Base-by-base conservation (phyloP, 2,888 invertebrate genomes). In the Synanthedon myopaeformis region DNA sequence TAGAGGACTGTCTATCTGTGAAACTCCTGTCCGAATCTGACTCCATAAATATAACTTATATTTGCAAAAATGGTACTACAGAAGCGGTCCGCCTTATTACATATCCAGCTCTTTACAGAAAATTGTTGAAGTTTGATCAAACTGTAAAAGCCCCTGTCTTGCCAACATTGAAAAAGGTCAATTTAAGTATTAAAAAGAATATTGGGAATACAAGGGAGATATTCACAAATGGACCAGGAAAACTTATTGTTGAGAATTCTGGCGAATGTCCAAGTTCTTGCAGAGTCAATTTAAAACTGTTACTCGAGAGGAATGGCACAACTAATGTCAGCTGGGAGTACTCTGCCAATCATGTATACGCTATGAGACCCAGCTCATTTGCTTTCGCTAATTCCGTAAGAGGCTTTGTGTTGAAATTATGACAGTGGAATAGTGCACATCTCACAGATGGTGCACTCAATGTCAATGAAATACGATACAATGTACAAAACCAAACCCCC, bases 361-460 rank as follows among this genome's bases (percentile, higher is more conserved):
- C 92, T 2, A 93, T 94, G 89, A 90, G 89, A 53, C 94, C 94
- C 0, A 92, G 91, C 28, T 89, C 91, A 6, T 90, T 94, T 79
- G 88, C 89, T 3, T 91, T 92, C 62, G 83, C 89, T 59, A 88
- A 89, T 58, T 82, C 88, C 51, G 89, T 93, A 58, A 88, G 91
- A 52, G 94, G 95, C 0, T 95, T 94, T 76, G 92, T 93, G 14
- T 79, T 95, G 62, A 95, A 95, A 84, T 92, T 94, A 76, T 95
- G 95, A 94, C 92, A 93, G 67, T 95, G 93, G 93, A 89, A 89
- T 58, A 88, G 85, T 72, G 87, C 84, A 74, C 86, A 84, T 74
- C 65, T 81, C 23, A 82, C 84, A 41, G 80, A 82, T 72, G 84
- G 85, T 81, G 84, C 85, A 79, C 83, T 72, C 14, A 86, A 82